Evolutionary conservation across 2,888 invertebrate genomes (phyloP).

Genomic region (Syrista parreyssii): DNA sequence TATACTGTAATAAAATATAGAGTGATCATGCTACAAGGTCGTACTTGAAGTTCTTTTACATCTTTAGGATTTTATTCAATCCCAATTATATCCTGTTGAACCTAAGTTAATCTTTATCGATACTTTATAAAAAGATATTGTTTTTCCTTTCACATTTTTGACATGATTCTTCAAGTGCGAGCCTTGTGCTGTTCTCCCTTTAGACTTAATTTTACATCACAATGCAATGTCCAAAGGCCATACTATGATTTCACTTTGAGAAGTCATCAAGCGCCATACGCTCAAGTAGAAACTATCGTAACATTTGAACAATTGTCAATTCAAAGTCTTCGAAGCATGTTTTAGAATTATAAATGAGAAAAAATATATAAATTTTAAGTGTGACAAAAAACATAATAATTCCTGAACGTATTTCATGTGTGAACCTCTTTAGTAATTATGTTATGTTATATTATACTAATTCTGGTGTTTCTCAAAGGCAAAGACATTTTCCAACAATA

Average conservation of each 20-base stretch:
- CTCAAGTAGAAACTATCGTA: not conserved
- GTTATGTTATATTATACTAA: not conserved
- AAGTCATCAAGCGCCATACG: not conserved
- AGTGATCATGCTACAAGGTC: not conserved
- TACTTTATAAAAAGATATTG: not conserved
- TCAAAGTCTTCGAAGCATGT: not conserved
- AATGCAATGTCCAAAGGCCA: not conserved
- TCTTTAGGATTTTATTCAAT: not conserved
- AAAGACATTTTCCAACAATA: not conserved
- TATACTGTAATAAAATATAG: not conserved
- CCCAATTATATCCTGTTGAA: not conserved
- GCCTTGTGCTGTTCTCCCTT: not conserved
- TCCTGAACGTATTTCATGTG: not conserved
- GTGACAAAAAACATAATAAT: not conserved
- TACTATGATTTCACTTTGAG: not conserved
- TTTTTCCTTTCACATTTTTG: conserved; percentile 1
- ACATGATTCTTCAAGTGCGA: not conserved
- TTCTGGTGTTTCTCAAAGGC: not conserved
- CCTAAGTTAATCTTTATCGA: not conserved
- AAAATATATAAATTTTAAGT: not conserved
- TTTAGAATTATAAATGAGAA: not conserved
- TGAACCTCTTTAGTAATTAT: not conserved
- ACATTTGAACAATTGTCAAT: not conserved
- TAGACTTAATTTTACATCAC: not conserved
- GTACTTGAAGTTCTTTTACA: not conserved